Base-by-base conservation (phyloP, 2,888 invertebrate genomes). In the Meliscaeva auricollis region DNA sequence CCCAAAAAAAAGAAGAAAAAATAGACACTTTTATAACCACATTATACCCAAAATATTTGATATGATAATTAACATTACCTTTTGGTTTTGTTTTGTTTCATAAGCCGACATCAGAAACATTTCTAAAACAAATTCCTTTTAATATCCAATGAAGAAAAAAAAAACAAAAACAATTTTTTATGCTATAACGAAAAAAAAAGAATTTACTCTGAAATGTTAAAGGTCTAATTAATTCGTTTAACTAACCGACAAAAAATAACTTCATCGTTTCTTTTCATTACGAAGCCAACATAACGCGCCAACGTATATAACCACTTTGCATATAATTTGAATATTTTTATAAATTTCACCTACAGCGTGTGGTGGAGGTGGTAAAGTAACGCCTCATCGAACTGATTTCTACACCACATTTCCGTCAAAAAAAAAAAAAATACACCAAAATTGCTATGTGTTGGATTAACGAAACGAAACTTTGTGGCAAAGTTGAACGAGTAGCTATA, bases 311-410 rank as follows among this genome's bases (percentile, higher is more conserved):
- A 32, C 17, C 66, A 79, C 38, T 80, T 72, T 75, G 66, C 79
- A 84, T 79, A 72, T 70, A 30, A 41, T 75, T 78, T 78, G 35
- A 35, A 64, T 46, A 64, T 46, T 17, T 69, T 62, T 68, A 32
- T 68, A 44, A 44, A 73, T 35, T 79, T 52, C 32, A 32, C n/a
- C 15, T 22, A 32, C 9, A 15, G 15, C n/a, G 32, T 2, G 4
- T 20, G n/a, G 4, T 22, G 8, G 30, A 46, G 48, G 56, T 48
- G 13, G 8, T n/a, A 41, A 22, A 9, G n/a, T 26, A 20, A 32
- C 3, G 7, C 32, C 26, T 41, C 38, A 48, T 38, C 38, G 48
- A 69, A 60, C 30, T 26, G 22, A 56, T 56, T 73, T 64, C 48
- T 44, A 50, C 30, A 52, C 48, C 64, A 54, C 64, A 72, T 78